These are phyloP conservation scores for Anagyrus pseudococci DNA, from an alignment of 2,888 invertebrate genomes.

Conservation along the genomic window DNA sequence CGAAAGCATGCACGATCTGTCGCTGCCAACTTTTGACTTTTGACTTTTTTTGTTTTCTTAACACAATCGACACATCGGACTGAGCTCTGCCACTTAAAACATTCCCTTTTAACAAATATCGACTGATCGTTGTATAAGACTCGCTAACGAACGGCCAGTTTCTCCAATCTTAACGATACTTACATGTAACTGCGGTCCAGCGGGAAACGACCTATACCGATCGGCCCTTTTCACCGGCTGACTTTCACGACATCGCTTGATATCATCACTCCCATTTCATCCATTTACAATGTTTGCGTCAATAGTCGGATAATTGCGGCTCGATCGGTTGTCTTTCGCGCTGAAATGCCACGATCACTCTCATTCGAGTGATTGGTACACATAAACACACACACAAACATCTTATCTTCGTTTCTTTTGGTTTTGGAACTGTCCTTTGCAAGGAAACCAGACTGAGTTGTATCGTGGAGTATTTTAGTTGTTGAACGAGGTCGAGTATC, in stretches of 20 bases:
- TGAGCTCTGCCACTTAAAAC: slow-evolving; percentile 29
- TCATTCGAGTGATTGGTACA: too few species aligned
- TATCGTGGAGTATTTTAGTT: slow-evolving; percentile 17
- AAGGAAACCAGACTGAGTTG: slow-evolving; percentile 28
- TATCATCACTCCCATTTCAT: slow-evolving; percentile 58
- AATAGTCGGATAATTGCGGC: too few species aligned
- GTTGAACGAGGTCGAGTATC: slow-evolving; percentile 13
- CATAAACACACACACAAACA: too few species aligned
- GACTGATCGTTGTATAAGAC: slow-evolving; percentile 39
- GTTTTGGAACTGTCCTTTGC: slow-evolving; percentile 1
- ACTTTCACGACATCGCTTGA: slow-evolving; percentile 57
- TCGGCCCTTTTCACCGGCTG: slow-evolving; percentile 45
- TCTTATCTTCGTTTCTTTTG: not conserved
- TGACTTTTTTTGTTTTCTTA: too few species aligned
- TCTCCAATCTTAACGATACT: slow-evolving; percentile 28
- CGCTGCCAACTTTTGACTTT: slow-evolving; percentile 15
- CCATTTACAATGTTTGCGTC: slow-evolving; percentile 58
- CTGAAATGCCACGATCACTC: too few species aligned
- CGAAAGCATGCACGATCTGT: slow-evolving; percentile 20
- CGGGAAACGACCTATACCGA: slow-evolving; percentile 16
- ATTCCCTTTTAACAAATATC: slow-evolving; percentile 41
- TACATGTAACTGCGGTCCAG: not conserved
- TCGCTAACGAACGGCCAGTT: slow-evolving; percentile 36
- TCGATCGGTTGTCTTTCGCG: too few species aligned
- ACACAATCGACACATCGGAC: too few species aligned